These are phyloP conservation scores for Larimichthys crocea DNA, from an alignment of 2,113 vertebrate species.

Conservation along the genomic window DNA sequence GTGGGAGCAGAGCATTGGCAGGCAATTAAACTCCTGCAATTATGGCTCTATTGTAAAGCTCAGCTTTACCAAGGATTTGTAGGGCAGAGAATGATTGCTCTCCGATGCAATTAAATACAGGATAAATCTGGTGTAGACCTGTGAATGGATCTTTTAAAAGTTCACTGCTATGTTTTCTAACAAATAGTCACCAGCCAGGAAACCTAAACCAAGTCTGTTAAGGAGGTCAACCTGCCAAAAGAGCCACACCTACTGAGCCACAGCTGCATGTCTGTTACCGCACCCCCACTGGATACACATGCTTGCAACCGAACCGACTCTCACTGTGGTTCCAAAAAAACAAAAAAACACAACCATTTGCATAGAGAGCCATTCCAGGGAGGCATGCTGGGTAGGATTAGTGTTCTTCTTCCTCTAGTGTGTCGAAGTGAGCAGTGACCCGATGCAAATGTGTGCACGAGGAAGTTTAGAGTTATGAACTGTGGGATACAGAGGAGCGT, in stretches of 20 bases:
- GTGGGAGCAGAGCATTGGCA: slow-evolving; percentile 82
- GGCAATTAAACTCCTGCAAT: slow-evolving; percentile 89
- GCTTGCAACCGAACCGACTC: slow-evolving; percentile 25
- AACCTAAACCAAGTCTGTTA: slow-evolving; percentile 39
- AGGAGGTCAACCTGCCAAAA: slow-evolving; percentile 41
- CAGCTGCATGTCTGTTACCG: slow-evolving; percentile 10
- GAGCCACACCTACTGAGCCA: slow-evolving; percentile 16
- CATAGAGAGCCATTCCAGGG: slow-evolving; percentile 70
- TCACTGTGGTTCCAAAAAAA: not conserved
- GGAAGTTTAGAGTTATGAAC: slow-evolving; percentile 71
- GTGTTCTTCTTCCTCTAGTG: slow-evolving; percentile 64
- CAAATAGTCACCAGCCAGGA: slow-evolving; percentile 23
- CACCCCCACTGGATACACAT: slow-evolving; percentile 10
- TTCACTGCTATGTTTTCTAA: slow-evolving; percentile 65
- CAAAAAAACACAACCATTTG: slow-evolving; percentile 53
- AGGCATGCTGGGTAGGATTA: slow-evolving; percentile 74
- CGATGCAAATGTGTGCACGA: slow-evolving; percentile 74
- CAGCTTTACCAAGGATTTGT: slow-evolving; percentile 83
- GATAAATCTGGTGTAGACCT: slow-evolving; percentile 80
- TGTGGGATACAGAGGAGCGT: slow-evolving; percentile 60
- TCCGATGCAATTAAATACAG: slow-evolving; percentile 83
- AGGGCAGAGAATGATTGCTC: slow-evolving; percentile 82
- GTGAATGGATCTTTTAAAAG: slow-evolving; percentile 70
- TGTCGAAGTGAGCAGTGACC: slow-evolving; percentile 79
- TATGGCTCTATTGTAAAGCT: slow-evolving; percentile 86